Base-by-base conservation (phyloP, 1,140 invertebrate species). In the Cotesia typhae region DNA sequence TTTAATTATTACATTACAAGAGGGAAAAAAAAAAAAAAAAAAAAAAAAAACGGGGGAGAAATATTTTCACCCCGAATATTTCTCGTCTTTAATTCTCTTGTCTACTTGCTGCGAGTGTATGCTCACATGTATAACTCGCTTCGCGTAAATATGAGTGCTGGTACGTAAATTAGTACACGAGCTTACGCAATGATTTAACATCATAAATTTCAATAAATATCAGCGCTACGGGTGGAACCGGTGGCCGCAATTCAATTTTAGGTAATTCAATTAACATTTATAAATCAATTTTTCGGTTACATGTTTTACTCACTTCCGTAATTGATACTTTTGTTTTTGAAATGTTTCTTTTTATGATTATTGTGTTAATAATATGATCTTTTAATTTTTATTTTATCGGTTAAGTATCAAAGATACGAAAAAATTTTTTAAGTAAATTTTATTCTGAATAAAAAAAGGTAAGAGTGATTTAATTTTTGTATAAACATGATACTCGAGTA, bases 171-270 rank as follows among this genome's bases (percentile, higher is more conserved):
- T 9, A 55, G 53, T 55, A 17, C n/a, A 17, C 53, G 53, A n/a
- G 53, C 17, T 55, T 55, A 55, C 17, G 4, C 53, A 55, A 64
- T 63, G 35, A 20, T 53, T 53, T 28, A 37, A 4, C 28, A n/a
- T 36, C 61, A 63, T 71, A 71, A 71, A 71, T 71, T 71, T 66
- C 70, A 71, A 71, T 71, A 71, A 71, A 71, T 71, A 71, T 65
- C 70, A 57, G 17, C 64, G 64, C 64, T 52, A 51, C 17, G 51
- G 12, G 61, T 36, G 51, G 41, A 47, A 47, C 70, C 41, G 55
- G 36, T 52, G 38, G 65, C 70, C 52, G 55, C 70, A 72, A 72
- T 72, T 72, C 52, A 66, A 72, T 72, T 72, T 67, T 38, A 41
- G n/a, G 17, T 72, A 72, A 72, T 72, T 72, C 53, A 72, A 55